A percentile compares a stretch with the other conserved stretches of the same genome.
These are phyloP conservation scores for Eucidaris tribuloides DNA, from an alignment of 35 echinoderm and acorn worm genomes.

Conservation along the genomic window DNA sequence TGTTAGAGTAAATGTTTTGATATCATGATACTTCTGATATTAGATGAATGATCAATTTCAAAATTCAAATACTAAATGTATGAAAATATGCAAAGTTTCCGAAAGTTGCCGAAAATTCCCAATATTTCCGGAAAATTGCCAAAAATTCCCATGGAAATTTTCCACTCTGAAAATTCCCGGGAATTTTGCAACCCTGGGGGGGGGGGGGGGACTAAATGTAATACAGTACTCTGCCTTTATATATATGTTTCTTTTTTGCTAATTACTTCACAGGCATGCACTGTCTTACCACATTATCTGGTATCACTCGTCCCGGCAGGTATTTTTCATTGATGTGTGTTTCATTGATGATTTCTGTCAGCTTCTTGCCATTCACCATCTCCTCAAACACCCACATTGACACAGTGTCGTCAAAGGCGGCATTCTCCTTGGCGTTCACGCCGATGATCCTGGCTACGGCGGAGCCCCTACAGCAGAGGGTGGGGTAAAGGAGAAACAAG, in stretches of 20 bases:
- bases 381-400: constrained; percentile 99
- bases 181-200: too few relatives aligned
- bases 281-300: constrained; percentile 96
- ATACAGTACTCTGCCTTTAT: neutral
- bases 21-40: too few relatives aligned
- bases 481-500: neutral
- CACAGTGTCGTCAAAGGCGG: constrained; percentile 64
- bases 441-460: constrained; percentile 92
- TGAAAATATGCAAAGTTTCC: too few relatives aligned
- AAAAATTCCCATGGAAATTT: too few relatives aligned
- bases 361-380: constrained; percentile 88
- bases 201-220: neutral
- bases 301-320: constrained; percentile 70
- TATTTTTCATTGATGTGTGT: constrained; percentile 95
- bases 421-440: constrained; percentile 50
- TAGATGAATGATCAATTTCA: too few relatives aligned
- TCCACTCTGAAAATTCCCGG: neutral
- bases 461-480: constrained; percentile 63
- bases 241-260: neutral
- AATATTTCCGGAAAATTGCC: too few relatives aligned
- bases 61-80: too few relatives aligned
- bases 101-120: too few relatives aligned
- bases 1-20: too few relatives aligned
- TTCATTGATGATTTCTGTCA: constrained; percentile 98
- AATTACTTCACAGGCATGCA: neutral